Evolutionary conservation across 2,888 invertebrate genomes (phyloP).

Genomic region (Lithophane semibrunnea): DNA sequence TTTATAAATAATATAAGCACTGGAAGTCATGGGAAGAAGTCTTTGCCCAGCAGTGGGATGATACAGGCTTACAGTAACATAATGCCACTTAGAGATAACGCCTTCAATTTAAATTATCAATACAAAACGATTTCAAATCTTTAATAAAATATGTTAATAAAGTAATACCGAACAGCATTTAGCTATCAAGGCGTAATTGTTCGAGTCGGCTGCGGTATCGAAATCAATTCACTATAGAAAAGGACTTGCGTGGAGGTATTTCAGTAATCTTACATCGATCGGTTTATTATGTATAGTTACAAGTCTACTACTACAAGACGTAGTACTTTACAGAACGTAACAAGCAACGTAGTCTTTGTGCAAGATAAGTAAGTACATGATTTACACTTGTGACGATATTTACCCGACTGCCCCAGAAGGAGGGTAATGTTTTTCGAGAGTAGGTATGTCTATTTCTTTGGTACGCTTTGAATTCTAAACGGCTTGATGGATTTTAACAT

Average conservation of each 20-base stretch:
- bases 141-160: constrained; percentile 32
- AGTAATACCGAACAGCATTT: constrained; percentile 37
- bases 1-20: neutral
- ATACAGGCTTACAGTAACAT: neutral
- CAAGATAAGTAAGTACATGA: neutral
- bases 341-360: neutral
- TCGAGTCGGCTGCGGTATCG: constrained; percentile 39
- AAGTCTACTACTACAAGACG: constrained; percentile 18
- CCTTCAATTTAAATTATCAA: neutral
- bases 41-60: neutral
- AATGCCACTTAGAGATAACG: neutral
- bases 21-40: neutral
- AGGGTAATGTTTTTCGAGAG: too few species aligned
- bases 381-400: constrained; percentile 9
- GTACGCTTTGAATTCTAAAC: too few species aligned
- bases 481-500: too few species aligned
- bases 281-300: neutral
- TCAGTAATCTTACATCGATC: constrained; percentile 42
- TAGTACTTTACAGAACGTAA: neutral
- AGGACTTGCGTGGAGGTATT: constrained; percentile 38
- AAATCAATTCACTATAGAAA: constrained; percentile 54
- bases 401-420: too few species aligned
- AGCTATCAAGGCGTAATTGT: constrained; percentile 37
- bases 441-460: too few species aligned
- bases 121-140: constrained; percentile 22